Evolutionary conservation across 1,140 invertebrate species (phyloP).

Genomic region (Rhopalosiphum maidis): DNA sequence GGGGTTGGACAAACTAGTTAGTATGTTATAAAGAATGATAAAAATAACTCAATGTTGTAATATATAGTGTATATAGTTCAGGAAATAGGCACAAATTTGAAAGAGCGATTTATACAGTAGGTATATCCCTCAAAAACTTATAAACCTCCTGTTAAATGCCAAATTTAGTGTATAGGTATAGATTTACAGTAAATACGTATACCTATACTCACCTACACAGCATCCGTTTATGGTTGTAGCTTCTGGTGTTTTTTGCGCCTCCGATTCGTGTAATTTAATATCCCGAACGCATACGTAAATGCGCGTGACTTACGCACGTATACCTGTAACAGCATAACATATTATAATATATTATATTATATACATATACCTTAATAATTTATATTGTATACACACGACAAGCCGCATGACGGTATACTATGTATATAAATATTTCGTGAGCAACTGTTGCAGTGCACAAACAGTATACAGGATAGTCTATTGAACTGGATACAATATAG

Average conservation of each 20-base stretch:
- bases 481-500: background rate
- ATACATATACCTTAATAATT: background rate
- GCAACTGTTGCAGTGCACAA: background rate
- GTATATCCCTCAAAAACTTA: too few relatives aligned
- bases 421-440: background rate
- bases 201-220: background rate
- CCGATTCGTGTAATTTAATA: background rate
- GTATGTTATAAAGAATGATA: too few relatives aligned
- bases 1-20: too few relatives aligned
- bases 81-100: too few relatives aligned
- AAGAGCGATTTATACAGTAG: too few relatives aligned
- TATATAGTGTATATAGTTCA: too few relatives aligned
- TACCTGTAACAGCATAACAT: background rate
- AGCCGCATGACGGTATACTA: background rate
- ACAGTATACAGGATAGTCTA: background rate
- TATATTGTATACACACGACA: background rate
- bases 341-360: background rate
- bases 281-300: background rate
- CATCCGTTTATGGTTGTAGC: constrained; percentile 10
- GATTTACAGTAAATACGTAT: background rate
- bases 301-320: background rate
- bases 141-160: too few relatives aligned
- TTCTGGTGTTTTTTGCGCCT: constrained; percentile 23
- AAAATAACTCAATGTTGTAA: too few relatives aligned
- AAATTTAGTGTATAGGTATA: too few relatives aligned